Conservation (phyloP, 1,140 invertebrate genomes). For the Bombus pyrosoma region DNA sequence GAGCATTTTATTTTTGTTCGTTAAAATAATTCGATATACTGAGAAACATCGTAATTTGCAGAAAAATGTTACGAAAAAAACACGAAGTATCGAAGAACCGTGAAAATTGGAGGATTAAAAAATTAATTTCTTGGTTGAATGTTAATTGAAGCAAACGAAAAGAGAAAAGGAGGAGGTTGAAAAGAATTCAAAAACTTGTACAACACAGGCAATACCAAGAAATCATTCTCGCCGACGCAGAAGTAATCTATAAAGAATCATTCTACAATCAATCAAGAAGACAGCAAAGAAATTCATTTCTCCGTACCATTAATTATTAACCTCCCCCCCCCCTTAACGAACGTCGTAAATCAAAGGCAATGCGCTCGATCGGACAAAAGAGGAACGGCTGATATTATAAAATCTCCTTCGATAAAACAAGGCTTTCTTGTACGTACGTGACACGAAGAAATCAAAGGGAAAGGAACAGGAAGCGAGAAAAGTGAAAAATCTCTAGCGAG, state of each 20-base stretch:
- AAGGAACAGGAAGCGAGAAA: neutral
- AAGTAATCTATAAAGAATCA: conserved; percentile 23
- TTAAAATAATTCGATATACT: neutral
- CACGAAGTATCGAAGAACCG: no score
- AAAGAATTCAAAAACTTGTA: neutral
- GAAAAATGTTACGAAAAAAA: no score
- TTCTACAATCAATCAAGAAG: conserved; percentile 3
- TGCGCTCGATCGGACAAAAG: neutral
- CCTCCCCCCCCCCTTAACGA: no score
- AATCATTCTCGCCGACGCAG: neutral
- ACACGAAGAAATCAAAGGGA: neutral
- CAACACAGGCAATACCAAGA: neutral
- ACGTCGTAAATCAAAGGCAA: conserved; percentile 23
- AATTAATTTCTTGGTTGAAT: no score
- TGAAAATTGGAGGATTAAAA: neutral
- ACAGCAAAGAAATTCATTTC: conserved; percentile 19
- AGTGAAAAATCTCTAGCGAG: neutral
- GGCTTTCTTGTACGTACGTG: neutral
- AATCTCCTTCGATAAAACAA: neutral
- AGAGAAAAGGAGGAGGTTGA: neutral
- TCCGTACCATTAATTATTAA: conserved; percentile 14
- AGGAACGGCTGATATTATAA: neutral
- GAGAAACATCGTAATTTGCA: no score
- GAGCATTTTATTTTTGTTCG: neutral
- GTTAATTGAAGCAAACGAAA: no score